Base-by-base conservation (phyloP, 2,888 invertebrate species). In the Heterodera filipjevi region DNA sequence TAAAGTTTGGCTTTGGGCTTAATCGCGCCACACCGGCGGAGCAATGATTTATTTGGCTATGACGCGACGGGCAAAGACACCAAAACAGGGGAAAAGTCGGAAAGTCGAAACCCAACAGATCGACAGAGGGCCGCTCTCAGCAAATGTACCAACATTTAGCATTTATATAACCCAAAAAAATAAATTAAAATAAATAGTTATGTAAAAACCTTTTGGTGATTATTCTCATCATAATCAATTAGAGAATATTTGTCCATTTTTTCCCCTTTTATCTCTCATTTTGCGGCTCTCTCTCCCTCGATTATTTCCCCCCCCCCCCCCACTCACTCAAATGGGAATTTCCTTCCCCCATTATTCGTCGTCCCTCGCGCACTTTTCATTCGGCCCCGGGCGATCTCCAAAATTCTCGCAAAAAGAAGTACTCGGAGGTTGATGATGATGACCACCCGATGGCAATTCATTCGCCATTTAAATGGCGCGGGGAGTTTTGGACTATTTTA, bases 1-100 rank as follows among this genome's bases (percentile, higher is more conserved):
- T 68, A 68, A 68, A 68, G 68, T 68, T 68, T 68, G 68, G 68
- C 68, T 68, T 35, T 68, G 19, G 68, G 68, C 32, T 68, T 68
- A 68, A 59, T 59, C 59, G 59, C 59, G 59, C 59, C 59, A 59
- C 59, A 59, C 27, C 59, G 27, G 27, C 59, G 59, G 27, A 49
- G 49, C 3, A 19, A 22, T 27, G 59, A 59, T 59, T 59, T 59
- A 59, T 59, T 59, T 59, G 59, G 59, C 27, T 27, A 22, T 59
- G 59, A 59, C 59, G 59, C 59, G 59, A 59, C 59, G 59, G 53
- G 8, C 59, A 5, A 59, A 59, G 27, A 59, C 59, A 27, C 27
- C 59, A 59, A 59, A 59, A 59, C 59, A 59, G 8, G 10, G 59
- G 59, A 27, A 59, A 59, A 12, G 59, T 59, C 59, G n/a, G 12